Evolutionary conservation across 2,888 invertebrate genomes (phyloP).

Genomic region (Cyaniris semiargus): DNA sequence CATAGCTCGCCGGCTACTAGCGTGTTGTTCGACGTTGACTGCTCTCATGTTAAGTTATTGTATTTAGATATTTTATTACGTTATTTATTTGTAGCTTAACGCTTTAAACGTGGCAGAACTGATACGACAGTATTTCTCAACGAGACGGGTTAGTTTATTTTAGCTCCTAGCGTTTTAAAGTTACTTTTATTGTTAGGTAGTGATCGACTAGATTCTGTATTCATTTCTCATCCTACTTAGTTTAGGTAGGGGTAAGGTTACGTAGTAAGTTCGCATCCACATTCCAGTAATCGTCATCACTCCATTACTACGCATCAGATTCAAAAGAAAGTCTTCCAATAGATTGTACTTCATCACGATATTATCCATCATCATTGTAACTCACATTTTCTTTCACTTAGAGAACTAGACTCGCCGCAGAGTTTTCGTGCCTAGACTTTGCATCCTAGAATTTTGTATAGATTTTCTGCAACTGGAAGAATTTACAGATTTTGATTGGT

Average conservation of each 20-base stretch:
- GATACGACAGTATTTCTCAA: slow-evolving; percentile 64
- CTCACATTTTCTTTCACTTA: background rate
- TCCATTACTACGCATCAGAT: slow-evolving; percentile 53
- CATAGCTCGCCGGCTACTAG: slow-evolving; percentile 48
- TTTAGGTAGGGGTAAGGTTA: slow-evolving; percentile 42
- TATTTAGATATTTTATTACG: slow-evolving; percentile 79
- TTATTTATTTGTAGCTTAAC: slow-evolving; percentile 79
- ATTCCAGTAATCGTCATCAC: slow-evolving; percentile 53
- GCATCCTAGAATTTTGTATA: background rate
- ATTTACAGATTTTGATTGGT: background rate
- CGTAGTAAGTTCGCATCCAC: slow-evolving; percentile 47
- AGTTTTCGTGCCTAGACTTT: slow-evolving; percentile 23
- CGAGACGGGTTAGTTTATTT: slow-evolving; percentile 66
- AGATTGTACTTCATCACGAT: slow-evolving; percentile 60
- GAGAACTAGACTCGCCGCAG: background rate
- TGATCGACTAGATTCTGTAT: slow-evolving; percentile 52
- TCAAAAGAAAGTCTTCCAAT: slow-evolving; percentile 75
- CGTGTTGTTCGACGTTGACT: slow-evolving; percentile 70
- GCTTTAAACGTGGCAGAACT: slow-evolving; percentile 65
- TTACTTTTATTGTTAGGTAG: slow-evolving; percentile 43
- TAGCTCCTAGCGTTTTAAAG: slow-evolving; percentile 54
- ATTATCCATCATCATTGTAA: slow-evolving; percentile 27
- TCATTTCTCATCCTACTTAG: slow-evolving; percentile 56
- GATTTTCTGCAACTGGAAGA: background rate
- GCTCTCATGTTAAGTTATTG: slow-evolving; percentile 78